Evolutionary conservation across 2,888 invertebrate genomes (phyloP).

Genomic region (Phania funesta): DNA sequence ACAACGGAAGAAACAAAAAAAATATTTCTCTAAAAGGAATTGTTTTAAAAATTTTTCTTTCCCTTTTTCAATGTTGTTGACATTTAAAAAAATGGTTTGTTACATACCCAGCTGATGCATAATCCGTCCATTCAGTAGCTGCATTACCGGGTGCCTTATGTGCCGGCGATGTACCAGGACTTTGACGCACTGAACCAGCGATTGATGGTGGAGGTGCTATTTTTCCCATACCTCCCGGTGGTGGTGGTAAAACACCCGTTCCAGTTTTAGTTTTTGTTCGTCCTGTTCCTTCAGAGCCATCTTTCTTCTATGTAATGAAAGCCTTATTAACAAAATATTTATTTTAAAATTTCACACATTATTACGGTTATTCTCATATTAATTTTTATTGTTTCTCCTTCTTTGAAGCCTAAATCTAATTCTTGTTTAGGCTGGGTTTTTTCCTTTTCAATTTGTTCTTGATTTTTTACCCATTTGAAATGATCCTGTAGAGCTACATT

Average conservation of each 20-base stretch:
- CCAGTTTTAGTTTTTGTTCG: constrained; percentile 85
- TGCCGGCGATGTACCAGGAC: constrained; percentile 85
- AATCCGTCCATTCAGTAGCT: constrained; percentile 88
- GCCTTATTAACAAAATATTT: neutral
- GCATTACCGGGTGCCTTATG: constrained; percentile 83
- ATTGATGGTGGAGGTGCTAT: constrained; percentile 88
- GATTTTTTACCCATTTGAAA: constrained; percentile 95
- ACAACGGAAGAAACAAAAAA: too few relatives aligned
- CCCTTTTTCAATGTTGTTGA: neutral
- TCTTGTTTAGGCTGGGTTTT: constrained; percentile 88
- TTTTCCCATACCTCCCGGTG: constrained; percentile 85
- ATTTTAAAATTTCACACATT: neutral
- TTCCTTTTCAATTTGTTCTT: constrained; percentile 90
- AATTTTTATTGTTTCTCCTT: constrained; percentile 99
- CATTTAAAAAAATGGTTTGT: neutral
- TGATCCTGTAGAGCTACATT: constrained; percentile 99
- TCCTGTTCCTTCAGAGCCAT: constrained; percentile 86
- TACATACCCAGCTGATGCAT: constrained; percentile 85
- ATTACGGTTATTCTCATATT: constrained; percentile 97
- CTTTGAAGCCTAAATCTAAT: constrained; percentile 98
- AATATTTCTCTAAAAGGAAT: too few relatives aligned
- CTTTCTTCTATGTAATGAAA: constrained; percentile 87
- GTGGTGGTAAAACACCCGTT: constrained; percentile 90
- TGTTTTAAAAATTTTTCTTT: too few relatives aligned
- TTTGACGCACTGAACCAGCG: constrained; percentile 75